Conservation (phyloP, 2,797 vertebrate genomes). For the Bradypodion ventrale region DNA sequence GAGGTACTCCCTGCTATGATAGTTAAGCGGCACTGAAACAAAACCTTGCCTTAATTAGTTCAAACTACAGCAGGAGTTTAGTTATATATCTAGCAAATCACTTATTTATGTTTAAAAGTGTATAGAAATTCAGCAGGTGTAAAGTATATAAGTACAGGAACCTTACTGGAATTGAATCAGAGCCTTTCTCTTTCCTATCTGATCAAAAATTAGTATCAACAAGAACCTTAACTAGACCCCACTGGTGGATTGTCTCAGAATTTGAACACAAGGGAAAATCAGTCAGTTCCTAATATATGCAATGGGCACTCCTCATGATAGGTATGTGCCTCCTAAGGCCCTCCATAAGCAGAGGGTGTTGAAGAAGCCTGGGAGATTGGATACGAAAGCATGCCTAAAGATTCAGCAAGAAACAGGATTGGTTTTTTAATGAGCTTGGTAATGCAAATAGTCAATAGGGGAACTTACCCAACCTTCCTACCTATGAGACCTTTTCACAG, state of each 20-base stretch:
- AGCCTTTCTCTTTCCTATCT: background rate
- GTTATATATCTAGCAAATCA: constrained; percentile 32
- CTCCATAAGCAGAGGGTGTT: too few relatives aligned
- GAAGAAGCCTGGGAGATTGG: too few relatives aligned
- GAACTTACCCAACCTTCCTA: too few relatives aligned
- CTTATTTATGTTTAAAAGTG: constrained; percentile 9
- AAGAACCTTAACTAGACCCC: background rate
- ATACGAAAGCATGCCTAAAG: too few relatives aligned
- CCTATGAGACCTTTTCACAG: too few relatives aligned
- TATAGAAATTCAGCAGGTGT: background rate
- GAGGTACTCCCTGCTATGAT: constrained; percentile 48
- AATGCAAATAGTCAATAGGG: too few relatives aligned
- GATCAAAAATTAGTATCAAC: background rate
- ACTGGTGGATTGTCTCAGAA: background rate
- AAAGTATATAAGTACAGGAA: background rate
- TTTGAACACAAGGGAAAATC: too few relatives aligned
- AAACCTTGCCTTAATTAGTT: constrained; percentile 49
- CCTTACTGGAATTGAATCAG: background rate
- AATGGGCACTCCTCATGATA: too few relatives aligned
- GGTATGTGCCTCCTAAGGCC: too few relatives aligned
- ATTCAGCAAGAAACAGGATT: too few relatives aligned
- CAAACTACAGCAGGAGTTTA: constrained; percentile 21
- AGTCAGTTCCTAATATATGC: too few relatives aligned
- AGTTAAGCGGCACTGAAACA: constrained; percentile 48
- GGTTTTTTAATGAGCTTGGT: too few relatives aligned